phyloP scores from a whole-genome alignment of 2,888 invertebrate genomes.

The Ophioninae sp. region DNA sequence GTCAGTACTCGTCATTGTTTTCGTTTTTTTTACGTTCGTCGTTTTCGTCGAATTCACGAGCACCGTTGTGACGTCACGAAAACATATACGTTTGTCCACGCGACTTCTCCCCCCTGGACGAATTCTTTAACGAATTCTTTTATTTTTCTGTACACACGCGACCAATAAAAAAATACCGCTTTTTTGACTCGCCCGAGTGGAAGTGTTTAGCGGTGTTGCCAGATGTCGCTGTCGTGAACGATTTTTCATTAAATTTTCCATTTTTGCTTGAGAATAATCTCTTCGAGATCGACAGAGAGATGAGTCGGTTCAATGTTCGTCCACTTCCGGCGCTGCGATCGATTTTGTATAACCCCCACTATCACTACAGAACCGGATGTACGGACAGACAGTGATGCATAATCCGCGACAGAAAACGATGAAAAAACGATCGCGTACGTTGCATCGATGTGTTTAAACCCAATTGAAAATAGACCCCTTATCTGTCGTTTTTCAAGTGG shows the following conservation, averaged over 20 bases:
- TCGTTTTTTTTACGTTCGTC: background rate
- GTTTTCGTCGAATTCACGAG: background rate
- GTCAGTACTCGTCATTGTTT: background rate
- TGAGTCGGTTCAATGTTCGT: no score
- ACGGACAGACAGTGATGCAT: background rate
- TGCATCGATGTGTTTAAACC: constrained; percentile 7
- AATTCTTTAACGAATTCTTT: no score
- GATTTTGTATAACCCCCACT: no score
- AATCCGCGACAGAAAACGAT: background rate
- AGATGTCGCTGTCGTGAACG: no score
- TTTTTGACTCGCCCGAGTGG: background rate
- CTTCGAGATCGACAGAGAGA: no score
- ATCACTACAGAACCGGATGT: background rate
- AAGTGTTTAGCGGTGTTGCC: no score
- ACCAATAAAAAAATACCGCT: background rate
- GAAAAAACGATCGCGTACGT: background rate
- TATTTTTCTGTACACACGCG: no score
- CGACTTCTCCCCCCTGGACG: background rate
- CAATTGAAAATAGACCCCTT: constrained; percentile 7
- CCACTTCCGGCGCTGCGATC: no score
- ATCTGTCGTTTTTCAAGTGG: constrained; percentile 17
- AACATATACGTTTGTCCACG: background rate
- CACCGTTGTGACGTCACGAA: background rate
- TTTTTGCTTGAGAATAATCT: no score
- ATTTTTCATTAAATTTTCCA: no score